Conservation (phyloP, 2,797 vertebrate genomes). For the Falco novaeseelandiae region DNA sequence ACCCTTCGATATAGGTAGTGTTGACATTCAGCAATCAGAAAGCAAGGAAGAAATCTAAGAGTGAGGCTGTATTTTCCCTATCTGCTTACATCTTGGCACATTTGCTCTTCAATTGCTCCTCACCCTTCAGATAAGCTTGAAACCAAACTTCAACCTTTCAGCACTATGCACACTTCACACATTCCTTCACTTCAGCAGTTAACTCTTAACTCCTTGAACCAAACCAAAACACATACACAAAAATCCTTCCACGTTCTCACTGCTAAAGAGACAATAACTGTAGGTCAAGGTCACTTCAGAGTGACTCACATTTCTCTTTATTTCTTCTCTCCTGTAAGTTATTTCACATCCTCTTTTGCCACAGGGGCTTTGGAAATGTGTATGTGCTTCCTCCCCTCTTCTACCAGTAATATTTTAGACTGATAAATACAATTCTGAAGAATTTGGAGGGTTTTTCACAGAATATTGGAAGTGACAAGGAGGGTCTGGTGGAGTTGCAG, state of each 20-base stretch:
- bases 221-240: slow-evolving; percentile 28
- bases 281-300: slow-evolving; percentile 25
- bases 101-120: slow-evolving; percentile 11
- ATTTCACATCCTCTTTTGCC: background rate
- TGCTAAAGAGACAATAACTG: background rate
- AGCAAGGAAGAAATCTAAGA: background rate
- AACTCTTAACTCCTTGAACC: slow-evolving; percentile 30
- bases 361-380: background rate
- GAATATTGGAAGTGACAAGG: background rate
- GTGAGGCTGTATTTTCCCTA: background rate
- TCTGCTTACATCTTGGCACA: slow-evolving; percentile 44
- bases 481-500: background rate
- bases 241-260: background rate
- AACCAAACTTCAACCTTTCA: slow-evolving; percentile 60
- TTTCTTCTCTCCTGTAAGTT: background rate
- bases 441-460: background rate
- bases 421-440: background rate
- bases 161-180: slow-evolving; percentile 39
- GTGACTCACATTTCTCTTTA: background rate
- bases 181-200: slow-evolving; percentile 60
- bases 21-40: background rate
- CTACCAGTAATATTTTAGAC: background rate
- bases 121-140: slow-evolving; percentile 37
- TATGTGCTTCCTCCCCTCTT: background rate
- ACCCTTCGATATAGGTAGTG: background rate